These are phyloP conservation scores for Zootoca vivipara DNA, from an alignment of 2,113 vertebrate species.

Conservation along the genomic window DNA sequence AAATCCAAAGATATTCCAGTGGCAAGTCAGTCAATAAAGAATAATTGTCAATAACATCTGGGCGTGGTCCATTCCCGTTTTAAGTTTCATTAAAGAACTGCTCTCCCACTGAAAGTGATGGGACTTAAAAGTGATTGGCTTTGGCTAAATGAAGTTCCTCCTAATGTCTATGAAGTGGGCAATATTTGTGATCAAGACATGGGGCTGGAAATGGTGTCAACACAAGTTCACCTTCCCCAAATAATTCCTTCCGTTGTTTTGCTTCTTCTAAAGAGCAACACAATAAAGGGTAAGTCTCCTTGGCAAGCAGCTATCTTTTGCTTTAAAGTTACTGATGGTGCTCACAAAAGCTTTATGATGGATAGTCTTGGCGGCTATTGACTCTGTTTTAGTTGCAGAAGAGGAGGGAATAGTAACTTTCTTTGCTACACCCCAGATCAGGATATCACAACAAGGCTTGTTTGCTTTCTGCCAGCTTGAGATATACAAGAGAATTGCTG, in stretches of 20 bases:
- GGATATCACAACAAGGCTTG: constrained; percentile 22
- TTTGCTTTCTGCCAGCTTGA: background rate
- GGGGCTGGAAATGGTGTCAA: constrained; percentile 26
- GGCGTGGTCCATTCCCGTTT: background rate
- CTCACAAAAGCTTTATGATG: constrained; percentile 17
- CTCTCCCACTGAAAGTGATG: background rate
- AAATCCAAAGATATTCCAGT: background rate
- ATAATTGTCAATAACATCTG: background rate
- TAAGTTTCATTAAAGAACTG: background rate
- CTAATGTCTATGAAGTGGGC: constrained; percentile 10
- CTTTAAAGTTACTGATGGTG: background rate
- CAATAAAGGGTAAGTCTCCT: constrained; percentile 22
- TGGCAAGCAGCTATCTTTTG: constrained; percentile 28
- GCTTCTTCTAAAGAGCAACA: constrained; percentile 24
- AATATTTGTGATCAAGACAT: constrained; percentile 8
- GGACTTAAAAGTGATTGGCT: background rate
- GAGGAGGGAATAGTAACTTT: background rate
- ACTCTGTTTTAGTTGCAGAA: constrained; percentile 6
- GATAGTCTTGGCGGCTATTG: constrained; percentile 19
- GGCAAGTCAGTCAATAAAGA: background rate
- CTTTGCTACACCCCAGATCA: background rate
- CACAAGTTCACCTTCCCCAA: constrained; percentile 22
- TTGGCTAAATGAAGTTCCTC: background rate
- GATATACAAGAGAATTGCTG: background rate
- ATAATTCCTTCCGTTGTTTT: constrained; percentile 31